Evolutionary conservation across 2,888 invertebrate species (phyloP).

Genomic region (Machimus rusticus): DNA sequence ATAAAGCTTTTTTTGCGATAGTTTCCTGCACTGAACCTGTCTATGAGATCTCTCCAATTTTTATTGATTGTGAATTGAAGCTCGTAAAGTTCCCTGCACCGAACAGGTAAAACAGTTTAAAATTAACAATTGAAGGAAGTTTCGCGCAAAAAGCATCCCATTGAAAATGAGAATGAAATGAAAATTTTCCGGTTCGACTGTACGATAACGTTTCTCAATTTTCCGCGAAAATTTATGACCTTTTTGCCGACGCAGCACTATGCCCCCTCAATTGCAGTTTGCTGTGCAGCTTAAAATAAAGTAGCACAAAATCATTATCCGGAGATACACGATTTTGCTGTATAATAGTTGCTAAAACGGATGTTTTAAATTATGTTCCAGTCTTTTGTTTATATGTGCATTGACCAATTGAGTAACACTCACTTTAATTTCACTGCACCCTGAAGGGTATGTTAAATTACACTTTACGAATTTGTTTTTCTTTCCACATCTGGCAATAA

Average conservation of each 20-base stretch:
- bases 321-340: constrained; percentile 9
- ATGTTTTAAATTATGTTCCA: not conserved
- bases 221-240: constrained; percentile 30
- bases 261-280: not conserved
- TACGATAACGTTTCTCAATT: constrained; percentile 30
- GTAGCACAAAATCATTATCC: constrained; percentile 4
- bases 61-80: constrained; percentile 1
- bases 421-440: not conserved
- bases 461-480: not conserved
- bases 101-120: constrained; percentile 34
- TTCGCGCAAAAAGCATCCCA: constrained; percentile 18
- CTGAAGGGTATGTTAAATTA: not conserved
- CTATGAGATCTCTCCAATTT: constrained; percentile 3
- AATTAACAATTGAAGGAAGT: constrained; percentile 39
- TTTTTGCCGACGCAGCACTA: not conserved
- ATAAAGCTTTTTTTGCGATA: not conserved
- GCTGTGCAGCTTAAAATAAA: constrained; percentile 16
- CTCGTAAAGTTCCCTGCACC: constrained; percentile 20
- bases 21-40: not conserved
- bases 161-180: constrained; percentile 7
- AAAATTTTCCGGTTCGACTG: not conserved
- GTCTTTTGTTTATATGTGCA: not conserved
- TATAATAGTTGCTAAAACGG: not conserved
- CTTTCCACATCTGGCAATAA: not conserved
- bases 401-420: not conserved